A percentile compares a stretch with the other conserved stretches of the same genome.
phyloP scores from a whole-genome alignment of 2,113 vertebrate species.

The Bos indicus region DNA sequence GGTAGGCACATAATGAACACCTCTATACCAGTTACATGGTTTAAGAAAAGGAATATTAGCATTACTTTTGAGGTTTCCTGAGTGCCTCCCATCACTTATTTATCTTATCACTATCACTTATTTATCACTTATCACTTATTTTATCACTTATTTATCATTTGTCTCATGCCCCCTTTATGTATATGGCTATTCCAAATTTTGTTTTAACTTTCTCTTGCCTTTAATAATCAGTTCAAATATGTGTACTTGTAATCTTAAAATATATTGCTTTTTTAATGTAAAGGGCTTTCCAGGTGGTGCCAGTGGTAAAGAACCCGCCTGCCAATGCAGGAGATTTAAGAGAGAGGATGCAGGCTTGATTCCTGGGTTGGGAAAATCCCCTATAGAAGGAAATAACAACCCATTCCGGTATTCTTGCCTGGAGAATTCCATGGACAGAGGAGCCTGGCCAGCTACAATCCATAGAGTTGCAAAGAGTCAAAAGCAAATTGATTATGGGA shows the following conservation, averaged over 20 bases:
- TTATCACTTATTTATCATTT: background rate
- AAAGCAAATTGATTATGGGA: background rate
- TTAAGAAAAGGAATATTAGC: background rate
- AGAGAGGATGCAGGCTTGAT: background rate
- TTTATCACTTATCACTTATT: background rate
- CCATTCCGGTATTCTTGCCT: background rate
- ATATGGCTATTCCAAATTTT: background rate
- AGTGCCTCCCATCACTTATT: background rate
- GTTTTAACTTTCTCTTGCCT: background rate
- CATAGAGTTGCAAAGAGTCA: accelerated
- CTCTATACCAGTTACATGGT: background rate
- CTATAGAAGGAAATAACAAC: background rate
- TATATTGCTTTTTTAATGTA: background rate
- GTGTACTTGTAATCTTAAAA: background rate
- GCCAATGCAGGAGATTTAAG: background rate
- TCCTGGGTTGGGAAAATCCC: background rate
- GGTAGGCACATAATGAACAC: background rate
- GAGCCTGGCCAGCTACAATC: background rate
- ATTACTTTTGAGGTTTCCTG: background rate
- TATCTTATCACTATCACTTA: background rate
- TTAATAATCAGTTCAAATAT: background rate
- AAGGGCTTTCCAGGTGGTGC: background rate
- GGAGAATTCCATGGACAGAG: background rate
- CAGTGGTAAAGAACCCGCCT: background rate
- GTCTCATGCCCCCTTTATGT: background rate